A percentile compares a stretch with the other conserved stretches of the same genome.
These are phyloP conservation scores for Sphinx pinastri DNA, from an alignment of 2,888 invertebrate genomes.

Conservation along the genomic window DNA sequence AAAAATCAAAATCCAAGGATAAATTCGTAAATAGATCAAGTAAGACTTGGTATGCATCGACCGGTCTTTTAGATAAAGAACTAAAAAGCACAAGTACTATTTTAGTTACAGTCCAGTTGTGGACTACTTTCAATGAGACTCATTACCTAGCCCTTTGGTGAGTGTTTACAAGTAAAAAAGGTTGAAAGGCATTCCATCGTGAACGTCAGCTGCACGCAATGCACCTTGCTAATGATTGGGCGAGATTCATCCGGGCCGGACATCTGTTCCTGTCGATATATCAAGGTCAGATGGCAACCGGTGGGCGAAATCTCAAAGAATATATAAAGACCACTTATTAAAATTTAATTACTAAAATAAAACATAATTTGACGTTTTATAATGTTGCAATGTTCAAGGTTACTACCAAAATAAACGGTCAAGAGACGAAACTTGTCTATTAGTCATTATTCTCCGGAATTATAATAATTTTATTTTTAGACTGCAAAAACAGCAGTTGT, in stretches of 20 bases:
- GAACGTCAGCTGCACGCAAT: conserved; percentile 17
- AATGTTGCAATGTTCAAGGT: neutral
- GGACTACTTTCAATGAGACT: conserved; percentile 4
- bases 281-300: conserved; percentile 1
- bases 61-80: conserved; percentile 4
- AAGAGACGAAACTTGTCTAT: neutral
- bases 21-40: conserved; percentile 12
- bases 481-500: conserved; percentile 11
- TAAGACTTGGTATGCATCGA: neutral
- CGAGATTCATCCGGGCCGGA: conserved; percentile 7
- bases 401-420: neutral
- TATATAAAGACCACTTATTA: neutral
- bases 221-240: conserved; percentile 16
- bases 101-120: conserved; percentile 2
- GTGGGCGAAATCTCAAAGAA: neutral
- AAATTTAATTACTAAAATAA: neutral
- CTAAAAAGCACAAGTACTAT: conserved; percentile 2
- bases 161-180: neutral
- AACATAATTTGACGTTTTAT: neutral
- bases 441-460: conserved; percentile 1
- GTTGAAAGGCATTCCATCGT: conserved; percentile 7
- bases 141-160: conserved; percentile 12
- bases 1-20: neutral
- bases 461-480: neutral
- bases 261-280: conserved; percentile 12